Evolutionary conservation across 2,888 invertebrate species (phyloP), one percentile per base, ranked within the genome.

Genomic region (Mactromeris polynyma): DNA sequence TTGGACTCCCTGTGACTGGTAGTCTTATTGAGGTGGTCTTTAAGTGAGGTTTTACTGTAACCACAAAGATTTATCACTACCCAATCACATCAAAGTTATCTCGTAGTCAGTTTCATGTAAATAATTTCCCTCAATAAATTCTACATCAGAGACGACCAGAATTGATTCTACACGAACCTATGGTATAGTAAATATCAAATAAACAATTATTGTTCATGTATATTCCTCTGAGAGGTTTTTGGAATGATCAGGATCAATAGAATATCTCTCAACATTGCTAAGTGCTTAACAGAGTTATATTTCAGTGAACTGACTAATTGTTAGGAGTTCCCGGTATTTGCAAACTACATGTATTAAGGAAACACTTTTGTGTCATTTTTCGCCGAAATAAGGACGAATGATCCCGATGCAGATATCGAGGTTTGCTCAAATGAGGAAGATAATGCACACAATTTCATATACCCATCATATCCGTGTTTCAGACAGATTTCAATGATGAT

Each of bases 181-280:
- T 64, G 26, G 26, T 64, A 26, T 64, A 26, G 58, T 64, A 4
- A 73, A 73, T 73, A 73, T 73, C 73, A 73, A 17, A 33, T 33
- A 73, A 73, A 36, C 36, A 73, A 73, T 73, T 73, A 73, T 73
- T 17, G 73, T 33, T 36, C 36, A 73, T 73, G 26, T 69, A 69
- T 36, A 73, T 36, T 36, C 73, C 73, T 36, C 7, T 73, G 73
- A 73, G 73, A 33, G 19, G 4, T 58, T 58, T 4, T 4, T 19
- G 36, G 33, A 36, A 36, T 73, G 36, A 36, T 36, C 26, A 19
- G 33, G 26, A 73, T 73, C 73, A 73, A 73, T 73, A 73, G 19
- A 73, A 36, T 2, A 36, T 17, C 6, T 33, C 6, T 17, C 36
- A 33, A 19, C 2, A 73, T 36, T 26, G 17, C 73, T 14, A 2